Conservation (phyloP, 2,797 vertebrate genomes). For the Nyctalus aviator region DNA sequence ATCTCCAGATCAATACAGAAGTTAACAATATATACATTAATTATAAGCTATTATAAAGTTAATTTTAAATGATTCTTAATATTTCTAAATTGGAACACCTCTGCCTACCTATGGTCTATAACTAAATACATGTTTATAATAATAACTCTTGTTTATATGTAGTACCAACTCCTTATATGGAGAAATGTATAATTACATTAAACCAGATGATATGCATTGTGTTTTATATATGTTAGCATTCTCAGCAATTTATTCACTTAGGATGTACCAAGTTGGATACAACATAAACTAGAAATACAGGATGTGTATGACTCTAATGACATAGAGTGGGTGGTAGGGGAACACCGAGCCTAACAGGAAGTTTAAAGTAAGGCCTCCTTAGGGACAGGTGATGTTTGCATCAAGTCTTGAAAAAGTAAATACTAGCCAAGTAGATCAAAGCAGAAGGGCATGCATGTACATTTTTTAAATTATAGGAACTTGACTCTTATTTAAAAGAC, state of each 20-base stretch:
- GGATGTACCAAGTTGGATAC: background rate
- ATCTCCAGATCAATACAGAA: background rate
- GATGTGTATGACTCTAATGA: background rate
- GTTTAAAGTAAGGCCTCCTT: background rate
- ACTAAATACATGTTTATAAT: background rate
- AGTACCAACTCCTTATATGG: background rate
- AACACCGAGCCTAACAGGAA: background rate
- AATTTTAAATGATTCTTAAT: conserved; percentile 17
- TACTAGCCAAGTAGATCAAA: background rate
- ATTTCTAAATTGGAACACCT: conserved; percentile 31
- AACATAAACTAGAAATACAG: background rate
- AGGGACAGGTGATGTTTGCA: background rate
- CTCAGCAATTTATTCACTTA: background rate
- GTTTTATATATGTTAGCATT: background rate
- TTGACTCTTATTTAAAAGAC: background rate
- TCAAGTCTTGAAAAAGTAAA: conserved; percentile 12
- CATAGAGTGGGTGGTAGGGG: background rate
- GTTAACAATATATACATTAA: background rate
- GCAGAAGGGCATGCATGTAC: background rate
- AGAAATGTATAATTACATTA: background rate
- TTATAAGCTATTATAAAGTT: conserved; percentile 24
- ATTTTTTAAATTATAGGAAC: background rate
- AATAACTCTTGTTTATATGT: background rate
- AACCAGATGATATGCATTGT: background rate
- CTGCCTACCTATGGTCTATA: background rate